Evolutionary conservation across 1,140 invertebrate genomes (phyloP).

Genomic region (Stratiolaelaps scimitus): DNA sequence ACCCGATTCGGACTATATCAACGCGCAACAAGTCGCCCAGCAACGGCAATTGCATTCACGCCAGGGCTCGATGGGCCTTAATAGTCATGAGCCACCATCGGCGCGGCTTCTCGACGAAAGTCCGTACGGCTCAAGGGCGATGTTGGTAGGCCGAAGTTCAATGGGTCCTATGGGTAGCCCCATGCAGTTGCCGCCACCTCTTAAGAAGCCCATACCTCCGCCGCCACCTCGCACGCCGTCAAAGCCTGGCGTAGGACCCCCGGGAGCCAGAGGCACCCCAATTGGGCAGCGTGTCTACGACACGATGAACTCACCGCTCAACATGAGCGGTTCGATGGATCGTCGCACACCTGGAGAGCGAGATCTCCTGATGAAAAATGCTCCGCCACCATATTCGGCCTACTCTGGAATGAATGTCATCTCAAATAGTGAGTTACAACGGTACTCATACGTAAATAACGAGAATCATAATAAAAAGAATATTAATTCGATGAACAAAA

Average conservation of each 20-base stretch:
- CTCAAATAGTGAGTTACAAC: constrained; percentile 19
- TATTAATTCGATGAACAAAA: too few relatives aligned
- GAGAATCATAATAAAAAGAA: too few relatives aligned
- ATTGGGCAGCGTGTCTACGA: constrained; percentile 4
- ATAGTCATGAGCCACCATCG: background rate
- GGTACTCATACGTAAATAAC: too few relatives aligned
- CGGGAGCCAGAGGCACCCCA: background rate
- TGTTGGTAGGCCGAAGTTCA: background rate
- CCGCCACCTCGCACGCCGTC: constrained; percentile 34
- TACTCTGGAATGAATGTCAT: constrained; percentile 2
- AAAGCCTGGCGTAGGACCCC: constrained; percentile 13
- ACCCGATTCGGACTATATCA: constrained; percentile 18
- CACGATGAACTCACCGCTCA: constrained; percentile 1
- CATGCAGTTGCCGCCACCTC: constrained; percentile 32
- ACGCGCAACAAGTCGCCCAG: constrained; percentile 13
- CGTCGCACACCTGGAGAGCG: constrained; percentile 13
- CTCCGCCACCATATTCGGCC: constrained; percentile 17
- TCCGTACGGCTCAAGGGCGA: background rate
- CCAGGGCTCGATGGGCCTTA: constrained; percentile 1
- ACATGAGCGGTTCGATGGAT: constrained; percentile 9
- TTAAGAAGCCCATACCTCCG: constrained; percentile 39
- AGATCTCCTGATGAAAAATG: constrained; percentile 25
- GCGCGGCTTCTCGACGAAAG: background rate
- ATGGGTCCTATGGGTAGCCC: background rate
- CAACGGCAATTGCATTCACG: constrained; percentile 24